These are phyloP conservation scores for Poecilobothrus nobilitatus DNA, from an alignment of 2,888 invertebrate species.

Conservation along the genomic window DNA sequence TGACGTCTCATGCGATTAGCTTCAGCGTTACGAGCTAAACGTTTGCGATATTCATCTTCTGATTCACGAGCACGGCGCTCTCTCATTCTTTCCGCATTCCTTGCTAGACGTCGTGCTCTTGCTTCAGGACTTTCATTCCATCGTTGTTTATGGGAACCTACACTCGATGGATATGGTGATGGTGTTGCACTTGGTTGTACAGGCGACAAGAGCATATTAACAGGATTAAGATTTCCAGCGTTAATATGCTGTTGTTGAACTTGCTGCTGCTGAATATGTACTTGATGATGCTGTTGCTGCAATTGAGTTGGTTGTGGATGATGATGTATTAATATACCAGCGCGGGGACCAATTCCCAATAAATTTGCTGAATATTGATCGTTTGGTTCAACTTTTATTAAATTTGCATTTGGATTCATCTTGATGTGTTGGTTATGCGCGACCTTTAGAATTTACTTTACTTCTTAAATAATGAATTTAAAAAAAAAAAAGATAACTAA, in stretches of 20 bases:
- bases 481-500: background rate
- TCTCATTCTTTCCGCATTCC: slow-evolving; percentile 45
- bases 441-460: background rate
- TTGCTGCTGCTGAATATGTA: slow-evolving; percentile 26
- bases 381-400: slow-evolving; percentile 43
- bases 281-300: slow-evolving; percentile 24
- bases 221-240: background rate
- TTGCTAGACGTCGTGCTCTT: slow-evolving; percentile 40
- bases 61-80: slow-evolving; percentile 42
- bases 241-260: slow-evolving; percentile 26
- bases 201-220: slow-evolving; percentile 12
- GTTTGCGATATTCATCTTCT: slow-evolving; percentile 42
- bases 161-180: slow-evolving; percentile 7
- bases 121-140: slow-evolving; percentile 45
- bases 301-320: slow-evolving; percentile 38
- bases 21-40: slow-evolving; percentile 41
- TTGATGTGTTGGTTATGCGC: slow-evolving; percentile 26
- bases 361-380: slow-evolving; percentile 32
- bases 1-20: slow-evolving; percentile 42
- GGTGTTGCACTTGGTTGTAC: slow-evolving; percentile 22
- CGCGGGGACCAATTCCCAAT: slow-evolving; percentile 39
- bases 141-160: slow-evolving; percentile 30
- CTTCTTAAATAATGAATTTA: background rate
- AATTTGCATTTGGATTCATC: slow-evolving; percentile 44
- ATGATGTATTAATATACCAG: slow-evolving; percentile 26